phyloP scores from a whole-genome alignment of 1,140 invertebrate species.

The Sipha flava region DNA sequence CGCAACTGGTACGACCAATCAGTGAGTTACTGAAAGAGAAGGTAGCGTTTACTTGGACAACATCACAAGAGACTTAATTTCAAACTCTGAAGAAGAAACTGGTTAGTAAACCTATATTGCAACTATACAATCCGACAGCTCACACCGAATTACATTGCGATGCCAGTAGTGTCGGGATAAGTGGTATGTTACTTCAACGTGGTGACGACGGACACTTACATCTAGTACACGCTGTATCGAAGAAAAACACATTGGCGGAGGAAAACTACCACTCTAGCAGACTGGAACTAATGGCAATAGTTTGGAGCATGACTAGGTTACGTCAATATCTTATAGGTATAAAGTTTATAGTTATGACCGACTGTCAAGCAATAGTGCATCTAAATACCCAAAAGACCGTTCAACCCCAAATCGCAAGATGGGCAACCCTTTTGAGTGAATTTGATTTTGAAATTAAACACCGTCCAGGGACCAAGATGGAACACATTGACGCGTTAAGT shows the following conservation, averaged over 20 bases:
- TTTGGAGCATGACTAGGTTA: background rate
- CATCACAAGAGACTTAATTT: background rate
- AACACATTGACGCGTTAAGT: too few species aligned
- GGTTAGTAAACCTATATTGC: constrained; percentile 24
- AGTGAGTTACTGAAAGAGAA: background rate
- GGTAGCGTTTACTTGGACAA: background rate
- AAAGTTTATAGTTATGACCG: background rate
- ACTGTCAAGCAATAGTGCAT: too few species aligned
- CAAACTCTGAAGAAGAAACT: background rate
- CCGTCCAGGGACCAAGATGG: too few species aligned
- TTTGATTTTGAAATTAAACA: too few species aligned
- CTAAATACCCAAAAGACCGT: too few species aligned
- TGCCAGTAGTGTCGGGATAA: background rate
- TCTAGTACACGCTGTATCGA: background rate
- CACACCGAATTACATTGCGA: constrained; percentile 23
- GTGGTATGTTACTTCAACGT: background rate
- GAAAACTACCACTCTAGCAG: background rate
- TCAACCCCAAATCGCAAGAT: too few species aligned
- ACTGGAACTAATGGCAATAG: background rate
- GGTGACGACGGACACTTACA: background rate
- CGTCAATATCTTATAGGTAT: background rate
- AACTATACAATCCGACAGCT: background rate
- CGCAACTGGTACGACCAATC: background rate
- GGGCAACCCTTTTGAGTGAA: too few species aligned
- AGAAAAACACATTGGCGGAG: background rate